Evolutionary conservation across 1,140 invertebrate genomes (phyloP), one percentile per base, ranked within the genome.

Genomic region (Platyura marginata): DNA sequence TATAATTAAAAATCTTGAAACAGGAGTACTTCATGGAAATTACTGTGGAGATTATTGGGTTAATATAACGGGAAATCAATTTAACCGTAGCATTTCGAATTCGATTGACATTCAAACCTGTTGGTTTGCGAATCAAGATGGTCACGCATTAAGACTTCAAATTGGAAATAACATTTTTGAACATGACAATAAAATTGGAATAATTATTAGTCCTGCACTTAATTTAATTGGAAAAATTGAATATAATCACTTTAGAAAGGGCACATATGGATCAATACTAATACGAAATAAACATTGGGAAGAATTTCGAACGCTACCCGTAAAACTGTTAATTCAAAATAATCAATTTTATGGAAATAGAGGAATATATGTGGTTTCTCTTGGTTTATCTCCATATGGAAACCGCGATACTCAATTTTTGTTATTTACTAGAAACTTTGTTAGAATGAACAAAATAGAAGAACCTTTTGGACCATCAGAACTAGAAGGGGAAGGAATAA

Each of bases 311-410:
- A 75, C 64, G 35, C 70, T 72, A 18, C 79, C 75, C 1, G 74
- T 75, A 0, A 68, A 74, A 45, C 66, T 97, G 36, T 47, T 75
- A 11, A 79, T 99, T 40, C 75, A 80, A 51, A 76, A 92, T 51
- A 98, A 97, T 57, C 77, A 81, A 53, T 96, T 98, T 57, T 72
- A 75, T 42, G 68, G 79, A 9, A 98, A 97, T 59, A 69, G 66
- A 25, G 94, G 94, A 0, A 65, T 76, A 1, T 96, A 87, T 64
- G 88, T 92, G 0, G 81, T 79, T 0, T 89, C 81, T 52, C 60
- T 97, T 5, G 84, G 87, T 1, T 60, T 96, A 1, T 88, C 85
- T 13, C 81, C 92, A 3, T 87, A 90, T 51, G 83, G 83, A 51
- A 71, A 75, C 10, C 44, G 52, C 0, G 58, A 71, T 45, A 53